Conservation (phyloP, 2,888 invertebrate genomes). For the Diadegma fenestrale region DNA sequence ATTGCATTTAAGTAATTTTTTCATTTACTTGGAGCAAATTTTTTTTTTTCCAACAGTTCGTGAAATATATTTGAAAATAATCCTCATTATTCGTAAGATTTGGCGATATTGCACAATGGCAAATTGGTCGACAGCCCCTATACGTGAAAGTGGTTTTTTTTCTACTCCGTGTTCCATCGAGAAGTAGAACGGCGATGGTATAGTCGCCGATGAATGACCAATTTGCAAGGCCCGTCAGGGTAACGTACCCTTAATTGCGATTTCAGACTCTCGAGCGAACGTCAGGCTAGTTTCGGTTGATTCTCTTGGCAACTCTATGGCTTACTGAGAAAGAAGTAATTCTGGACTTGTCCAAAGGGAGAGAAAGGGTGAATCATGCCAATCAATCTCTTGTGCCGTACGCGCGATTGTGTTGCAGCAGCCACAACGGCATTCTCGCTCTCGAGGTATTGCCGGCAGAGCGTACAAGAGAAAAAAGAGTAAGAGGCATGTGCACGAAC, state of each 20-base stretch:
- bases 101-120: slow-evolving; percentile 41
- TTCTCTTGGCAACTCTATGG: slow-evolving; percentile 51
- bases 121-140: slow-evolving; percentile 43
- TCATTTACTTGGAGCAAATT: too few relatives aligned
- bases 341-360: slow-evolving; percentile 68
- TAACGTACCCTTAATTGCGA: slow-evolving; percentile 70
- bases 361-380: slow-evolving; percentile 73
- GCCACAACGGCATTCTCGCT: slow-evolving; percentile 42
- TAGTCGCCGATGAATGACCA: slow-evolving; percentile 71
- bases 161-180: slow-evolving; percentile 10
- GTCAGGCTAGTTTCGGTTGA: slow-evolving; percentile 35
- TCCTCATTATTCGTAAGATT: not conserved
- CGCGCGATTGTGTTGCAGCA: slow-evolving; percentile 50
- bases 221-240: slow-evolving; percentile 66
- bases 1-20: too few relatives aligned
- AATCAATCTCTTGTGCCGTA: slow-evolving; percentile 71
- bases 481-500: slow-evolving; percentile 48
- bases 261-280: slow-evolving; percentile 69
- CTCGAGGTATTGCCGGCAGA: slow-evolving; percentile 23
- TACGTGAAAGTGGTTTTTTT: slow-evolving; percentile 48
- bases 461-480: slow-evolving; percentile 39
- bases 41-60: too few relatives aligned
- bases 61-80: not conserved
- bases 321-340: slow-evolving; percentile 73
- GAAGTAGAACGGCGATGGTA: slow-evolving; percentile 30